These are phyloP conservation scores for Amphiprion percula DNA, from an alignment of 2,113 vertebrate genomes.

Conservation along the genomic window DNA sequence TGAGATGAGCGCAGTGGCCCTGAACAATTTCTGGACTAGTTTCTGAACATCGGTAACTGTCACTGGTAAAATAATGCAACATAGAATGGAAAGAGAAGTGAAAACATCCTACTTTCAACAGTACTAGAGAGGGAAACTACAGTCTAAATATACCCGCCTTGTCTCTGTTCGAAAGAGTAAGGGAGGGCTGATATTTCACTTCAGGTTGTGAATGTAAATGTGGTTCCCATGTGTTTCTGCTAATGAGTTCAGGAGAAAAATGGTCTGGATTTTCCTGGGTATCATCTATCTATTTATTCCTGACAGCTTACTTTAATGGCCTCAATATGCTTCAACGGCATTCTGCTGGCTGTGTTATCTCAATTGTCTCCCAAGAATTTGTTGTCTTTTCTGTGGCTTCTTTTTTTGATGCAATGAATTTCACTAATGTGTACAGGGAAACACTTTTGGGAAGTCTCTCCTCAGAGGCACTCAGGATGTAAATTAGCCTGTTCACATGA, in stretches of 20 bases:
- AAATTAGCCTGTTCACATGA: neutral
- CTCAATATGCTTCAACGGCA: neutral
- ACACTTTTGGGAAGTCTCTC: no score
- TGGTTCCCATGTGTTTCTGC: neutral
- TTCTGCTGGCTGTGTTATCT: no score
- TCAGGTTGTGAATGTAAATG: neutral
- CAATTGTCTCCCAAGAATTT: no score
- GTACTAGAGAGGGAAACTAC: constrained; percentile 7
- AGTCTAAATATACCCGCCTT: no score
- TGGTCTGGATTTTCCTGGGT: neutral
- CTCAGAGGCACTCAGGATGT: no score
- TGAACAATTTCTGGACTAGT: no score
- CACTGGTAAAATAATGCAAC: neutral
- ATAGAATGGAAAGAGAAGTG: constrained; percentile 15
- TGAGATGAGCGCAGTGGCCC: neutral
- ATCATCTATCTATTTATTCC: neutral
- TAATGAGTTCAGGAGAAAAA: neutral
- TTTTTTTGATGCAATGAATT: no score
- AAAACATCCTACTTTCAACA: neutral
- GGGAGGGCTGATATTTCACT: constrained; percentile 5
- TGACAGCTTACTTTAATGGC: neutral
- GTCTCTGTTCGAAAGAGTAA: neutral
- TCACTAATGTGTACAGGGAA: no score
- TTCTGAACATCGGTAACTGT: neutral
- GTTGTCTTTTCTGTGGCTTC: no score